Percentiles rank a stretch among this genome's conserved stretches.
These are phyloP conservation scores for Martes martes DNA, from an alignment of 2,113 vertebrate species.

Conservation along the genomic window DNA sequence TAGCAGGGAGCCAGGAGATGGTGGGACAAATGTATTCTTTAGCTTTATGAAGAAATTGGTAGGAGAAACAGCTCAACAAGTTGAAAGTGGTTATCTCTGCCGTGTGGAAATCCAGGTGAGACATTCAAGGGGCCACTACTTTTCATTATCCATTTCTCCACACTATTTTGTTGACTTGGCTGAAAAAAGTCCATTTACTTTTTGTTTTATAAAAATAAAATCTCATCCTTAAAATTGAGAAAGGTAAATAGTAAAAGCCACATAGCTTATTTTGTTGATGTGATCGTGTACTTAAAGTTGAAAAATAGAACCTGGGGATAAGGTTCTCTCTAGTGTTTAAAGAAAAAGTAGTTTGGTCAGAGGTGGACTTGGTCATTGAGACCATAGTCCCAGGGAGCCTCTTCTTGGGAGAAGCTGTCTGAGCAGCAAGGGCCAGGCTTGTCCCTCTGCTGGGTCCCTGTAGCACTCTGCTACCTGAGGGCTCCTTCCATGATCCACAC, in stretches of 20 bases:
- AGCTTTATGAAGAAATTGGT: neutral
- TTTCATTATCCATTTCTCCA: neutral
- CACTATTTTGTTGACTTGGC: neutral
- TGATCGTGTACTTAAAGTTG: neutral
- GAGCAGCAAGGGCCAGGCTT: neutral
- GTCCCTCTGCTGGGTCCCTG: neutral
- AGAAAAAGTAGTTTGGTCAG: neutral
- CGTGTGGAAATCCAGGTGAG: neutral
- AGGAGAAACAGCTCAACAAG: neutral
- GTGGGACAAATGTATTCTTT: neutral
- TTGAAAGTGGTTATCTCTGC: neutral
- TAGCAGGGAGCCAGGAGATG: neutral
- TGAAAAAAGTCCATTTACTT: constrained; percentile 39
- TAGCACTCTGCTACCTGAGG: neutral
- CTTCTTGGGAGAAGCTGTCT: neutral
- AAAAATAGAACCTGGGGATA: neutral
- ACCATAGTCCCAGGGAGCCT: neutral
- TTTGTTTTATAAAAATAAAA: constrained; percentile 62
- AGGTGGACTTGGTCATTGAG: neutral
- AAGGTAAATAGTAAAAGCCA: constrained; percentile 25
- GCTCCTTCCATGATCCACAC: neutral
- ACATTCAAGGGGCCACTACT: neutral
- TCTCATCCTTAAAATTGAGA: constrained; percentile 11
- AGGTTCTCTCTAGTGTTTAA: neutral
- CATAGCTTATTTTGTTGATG: neutral